Evolutionary conservation across 2,113 vertebrate species (phyloP).

Genomic region (Nannobrachium achirus): DNA sequence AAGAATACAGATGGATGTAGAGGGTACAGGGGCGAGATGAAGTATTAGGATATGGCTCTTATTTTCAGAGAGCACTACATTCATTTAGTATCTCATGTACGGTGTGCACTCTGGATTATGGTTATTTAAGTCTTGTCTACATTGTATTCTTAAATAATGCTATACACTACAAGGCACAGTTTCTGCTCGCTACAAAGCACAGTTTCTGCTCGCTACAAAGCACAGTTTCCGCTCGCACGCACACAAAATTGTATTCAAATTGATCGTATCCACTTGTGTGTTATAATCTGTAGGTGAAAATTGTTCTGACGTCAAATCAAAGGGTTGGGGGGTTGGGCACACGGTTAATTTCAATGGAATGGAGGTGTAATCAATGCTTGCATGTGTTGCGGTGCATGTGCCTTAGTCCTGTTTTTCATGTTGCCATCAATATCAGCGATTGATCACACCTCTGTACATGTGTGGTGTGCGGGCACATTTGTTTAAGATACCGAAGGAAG

Average conservation of each 20-base stretch:
- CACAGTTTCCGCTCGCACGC: background rate
- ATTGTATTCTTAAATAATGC: background rate
- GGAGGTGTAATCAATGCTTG: conserved; percentile 34
- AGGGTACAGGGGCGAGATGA: conserved; percentile 7
- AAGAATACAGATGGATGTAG: conserved; percentile 50
- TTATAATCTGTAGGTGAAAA: conserved; percentile 2
- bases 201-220: background rate
- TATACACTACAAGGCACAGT: background rate
- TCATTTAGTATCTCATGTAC: background rate
- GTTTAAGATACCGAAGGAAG: conserved; percentile 22
- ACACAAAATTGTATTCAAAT: background rate
- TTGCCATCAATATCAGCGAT: conserved; percentile 46
- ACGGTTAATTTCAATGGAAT: conserved; percentile 18
- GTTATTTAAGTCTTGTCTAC: background rate
- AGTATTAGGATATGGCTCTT: background rate
- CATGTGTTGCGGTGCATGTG: conserved; percentile 29
- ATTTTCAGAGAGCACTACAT: background rate
- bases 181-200: background rate
- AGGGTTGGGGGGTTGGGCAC: background rate
- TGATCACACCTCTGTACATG: conserved; percentile 50
- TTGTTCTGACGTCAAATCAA: conserved; percentile 5
- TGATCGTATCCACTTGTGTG: background rate
- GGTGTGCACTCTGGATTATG: background rate
- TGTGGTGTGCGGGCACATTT: conserved; percentile 42
- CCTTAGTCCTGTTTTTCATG: conserved; percentile 11